Evolutionary conservation across 2,888 invertebrate species (phyloP).

Genomic region (Philopedon plagiatum): DNA sequence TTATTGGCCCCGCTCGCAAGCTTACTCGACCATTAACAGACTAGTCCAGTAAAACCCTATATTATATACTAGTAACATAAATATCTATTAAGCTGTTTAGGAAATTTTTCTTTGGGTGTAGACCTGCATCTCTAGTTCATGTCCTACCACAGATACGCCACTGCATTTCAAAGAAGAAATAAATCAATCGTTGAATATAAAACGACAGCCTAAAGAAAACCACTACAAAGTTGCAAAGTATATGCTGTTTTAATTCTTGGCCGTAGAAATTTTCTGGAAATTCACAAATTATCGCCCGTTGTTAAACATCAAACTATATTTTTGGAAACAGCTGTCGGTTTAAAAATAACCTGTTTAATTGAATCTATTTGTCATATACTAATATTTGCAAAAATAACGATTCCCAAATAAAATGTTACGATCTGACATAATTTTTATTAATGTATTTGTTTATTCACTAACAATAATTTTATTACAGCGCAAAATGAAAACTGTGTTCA

Average conservation of each 20-base stretch:
- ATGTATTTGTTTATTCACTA: no score
- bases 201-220: not conserved
- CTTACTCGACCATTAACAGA: no score
- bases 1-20: no score
- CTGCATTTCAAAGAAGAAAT: not conserved
- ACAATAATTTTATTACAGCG: no score
- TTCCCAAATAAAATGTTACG: not conserved
- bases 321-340: constrained; percentile 38
- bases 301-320: constrained; percentile 29
- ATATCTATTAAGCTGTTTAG: no score
- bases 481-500: no score
- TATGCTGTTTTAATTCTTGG: constrained; percentile 36
- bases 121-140: no score
- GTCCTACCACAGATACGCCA: no score
- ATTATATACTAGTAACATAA: no score
- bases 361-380: constrained; percentile 11
- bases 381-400: constrained; percentile 7
- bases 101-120: no score
- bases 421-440: no score
- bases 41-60: no score
- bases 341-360: constrained; percentile 33
- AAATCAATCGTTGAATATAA: not conserved
- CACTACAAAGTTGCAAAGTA: not conserved
- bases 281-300: constrained; percentile 14
- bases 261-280: constrained; percentile 23